A percentile compares a stretch with the other conserved stretches of the same genome.
Conservation (phyloP, 2,113 vertebrate species). For the Halichoerus grypus region DNA sequence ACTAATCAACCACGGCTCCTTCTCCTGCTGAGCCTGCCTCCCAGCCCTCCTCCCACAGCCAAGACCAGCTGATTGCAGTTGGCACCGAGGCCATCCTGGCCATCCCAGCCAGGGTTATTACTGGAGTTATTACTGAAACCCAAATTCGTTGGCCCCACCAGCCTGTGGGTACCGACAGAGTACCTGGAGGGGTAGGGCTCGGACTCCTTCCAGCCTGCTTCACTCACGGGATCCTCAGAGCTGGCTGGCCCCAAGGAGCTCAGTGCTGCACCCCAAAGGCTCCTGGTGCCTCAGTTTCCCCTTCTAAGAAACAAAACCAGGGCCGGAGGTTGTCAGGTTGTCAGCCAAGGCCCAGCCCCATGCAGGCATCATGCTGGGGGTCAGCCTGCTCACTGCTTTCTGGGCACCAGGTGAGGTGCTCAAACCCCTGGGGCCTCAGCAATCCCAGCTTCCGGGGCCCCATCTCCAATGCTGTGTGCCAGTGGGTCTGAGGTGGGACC, state of each 20-base stretch:
- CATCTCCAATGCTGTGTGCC: fast-evolving
- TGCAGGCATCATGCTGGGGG: not conserved
- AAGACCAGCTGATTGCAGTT: not conserved
- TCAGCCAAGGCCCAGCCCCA: fast-evolving
- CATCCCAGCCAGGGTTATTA: not conserved
- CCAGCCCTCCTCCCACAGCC: not conserved
- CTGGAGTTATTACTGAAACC: not conserved
- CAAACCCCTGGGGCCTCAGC: too few relatives aligned
- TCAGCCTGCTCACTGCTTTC: not conserved
- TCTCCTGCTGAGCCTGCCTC: not conserved
- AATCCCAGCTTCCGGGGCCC: fast-evolving
- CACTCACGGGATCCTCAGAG: not conserved
- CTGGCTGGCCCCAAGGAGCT: not conserved
- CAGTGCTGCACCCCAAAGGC: fast-evolving
- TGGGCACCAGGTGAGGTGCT: not conserved
- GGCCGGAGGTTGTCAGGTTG: too few relatives aligned
- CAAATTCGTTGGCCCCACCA: fast-evolving
- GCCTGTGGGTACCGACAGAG: fast-evolving
- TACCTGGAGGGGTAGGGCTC: fast-evolving
- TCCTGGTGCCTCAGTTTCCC: not conserved
- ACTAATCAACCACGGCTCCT: not conserved
- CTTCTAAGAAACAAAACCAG: too few relatives aligned
- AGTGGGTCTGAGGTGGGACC: too few relatives aligned
- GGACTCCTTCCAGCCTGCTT: fast-evolving
- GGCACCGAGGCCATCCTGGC: not conserved